Base-by-base conservation (phyloP, 2,113 vertebrate species). In the Acrocephalus arundinaceus region DNA sequence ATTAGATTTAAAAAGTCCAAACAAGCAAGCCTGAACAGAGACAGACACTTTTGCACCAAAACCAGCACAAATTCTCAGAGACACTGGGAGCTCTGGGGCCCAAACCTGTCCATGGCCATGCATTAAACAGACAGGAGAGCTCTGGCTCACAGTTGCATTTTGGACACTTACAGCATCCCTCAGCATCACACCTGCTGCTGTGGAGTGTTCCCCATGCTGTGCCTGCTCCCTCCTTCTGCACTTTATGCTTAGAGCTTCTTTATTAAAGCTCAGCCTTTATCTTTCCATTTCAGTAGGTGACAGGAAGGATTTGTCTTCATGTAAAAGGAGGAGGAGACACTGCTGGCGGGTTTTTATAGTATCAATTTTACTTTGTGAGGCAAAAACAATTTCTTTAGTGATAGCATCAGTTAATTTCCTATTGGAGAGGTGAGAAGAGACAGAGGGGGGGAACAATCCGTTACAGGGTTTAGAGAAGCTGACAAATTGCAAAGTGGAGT, bases 391-490 rank as follows among this genome's bases (percentile, higher is more conserved):
- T 87, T 95, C 94, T 87, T 93, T 91, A 94, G 97, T 9, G 97
- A 98, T 98, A 98, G 85, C 96, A 98, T 98, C 98, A 97, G 97
- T 96, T 98, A 97, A 98, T 98, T 98, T 98, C 97, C 97, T 98
- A 96, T 93, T 94, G 96, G 97, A 94, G 96, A 97, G 95, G 96
- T 96, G 83, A 97, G 90, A 90, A 78, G 93, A 37, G 21, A 79
- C 39, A 9, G 73, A 6, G 74, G 71, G 90, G 37, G 91, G 94
- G 78, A 94, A 96, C 95, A 96, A 90, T 94, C 94, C 46, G 75
- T 95, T 94, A 86, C 68, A 81, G 94, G 93, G 79, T 85, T 95
- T 94, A 79, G 61, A 91, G 97, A 95, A 75, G 82, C 94, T 97
- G 97, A 97, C 96, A 97, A 96, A 97, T 97, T 93, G 73, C 94